These are phyloP conservation scores for Caranx ignobilis DNA, from an alignment of 2,113 vertebrate species.

Conservation along the genomic window DNA sequence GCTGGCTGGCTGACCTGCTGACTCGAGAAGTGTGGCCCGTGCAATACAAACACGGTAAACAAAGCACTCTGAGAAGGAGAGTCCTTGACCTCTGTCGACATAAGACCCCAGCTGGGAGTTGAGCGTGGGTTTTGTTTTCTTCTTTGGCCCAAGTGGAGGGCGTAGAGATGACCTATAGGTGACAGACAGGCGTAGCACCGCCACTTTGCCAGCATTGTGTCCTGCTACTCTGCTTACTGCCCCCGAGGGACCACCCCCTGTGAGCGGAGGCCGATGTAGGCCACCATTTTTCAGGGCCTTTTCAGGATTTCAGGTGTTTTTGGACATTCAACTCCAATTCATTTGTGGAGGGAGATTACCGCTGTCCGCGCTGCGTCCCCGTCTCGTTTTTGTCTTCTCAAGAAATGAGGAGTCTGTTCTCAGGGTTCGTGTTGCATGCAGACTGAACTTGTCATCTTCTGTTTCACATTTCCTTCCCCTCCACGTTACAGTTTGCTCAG, in stretches of 20 bases:
- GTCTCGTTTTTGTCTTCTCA: not conserved
- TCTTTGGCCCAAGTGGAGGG: slow-evolving; percentile 66
- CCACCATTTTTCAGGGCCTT: slow-evolving; percentile 30
- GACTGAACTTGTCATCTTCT: slow-evolving; percentile 37
- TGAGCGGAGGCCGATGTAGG: slow-evolving; percentile 26
- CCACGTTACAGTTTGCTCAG: slow-evolving; percentile 20
- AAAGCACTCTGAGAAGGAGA: slow-evolving; percentile 58
- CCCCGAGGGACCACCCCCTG: slow-evolving; percentile 50
- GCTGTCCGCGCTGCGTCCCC: not conserved
- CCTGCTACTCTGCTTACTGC: slow-evolving; percentile 55
- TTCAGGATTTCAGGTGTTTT: slow-evolving; percentile 25
- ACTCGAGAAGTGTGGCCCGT: slow-evolving; percentile 67
- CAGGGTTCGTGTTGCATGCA: slow-evolving; percentile 35
- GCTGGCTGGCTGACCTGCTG: slow-evolving; percentile 46
- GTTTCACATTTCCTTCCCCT: slow-evolving; percentile 46
- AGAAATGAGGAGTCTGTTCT: slow-evolving; percentile 12
- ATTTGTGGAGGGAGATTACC: slow-evolving; percentile 40
- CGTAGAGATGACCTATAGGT: slow-evolving; percentile 58
- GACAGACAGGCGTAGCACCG: slow-evolving; percentile 40
- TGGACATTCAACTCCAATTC: slow-evolving; percentile 45
- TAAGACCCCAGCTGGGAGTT: slow-evolving; percentile 43
- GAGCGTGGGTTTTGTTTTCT: slow-evolving; percentile 61
- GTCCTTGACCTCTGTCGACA: slow-evolving; percentile 81
- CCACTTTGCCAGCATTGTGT: slow-evolving; percentile 57
- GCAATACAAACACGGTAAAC: slow-evolving; percentile 83